Conservation (phyloP, 1,140 invertebrate genomes). For the Meloidogyne floridensis region DNA sequence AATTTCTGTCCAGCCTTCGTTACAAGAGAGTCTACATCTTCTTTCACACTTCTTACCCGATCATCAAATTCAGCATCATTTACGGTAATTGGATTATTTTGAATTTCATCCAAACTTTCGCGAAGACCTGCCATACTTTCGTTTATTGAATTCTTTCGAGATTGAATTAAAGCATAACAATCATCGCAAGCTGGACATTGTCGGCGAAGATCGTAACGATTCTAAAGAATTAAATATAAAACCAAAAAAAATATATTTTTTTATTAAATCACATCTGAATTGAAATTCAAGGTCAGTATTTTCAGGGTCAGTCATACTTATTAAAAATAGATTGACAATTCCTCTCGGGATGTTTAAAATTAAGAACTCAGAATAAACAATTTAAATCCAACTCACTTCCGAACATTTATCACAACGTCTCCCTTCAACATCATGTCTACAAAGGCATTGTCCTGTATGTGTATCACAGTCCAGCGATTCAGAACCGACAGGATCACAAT, state of each 20-base stretch:
- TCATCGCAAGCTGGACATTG: constrained; percentile 64
- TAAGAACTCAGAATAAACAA: neutral
- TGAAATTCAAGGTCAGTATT: no score
- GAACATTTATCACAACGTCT: constrained; percentile 86
- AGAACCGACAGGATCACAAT: constrained; percentile 58
- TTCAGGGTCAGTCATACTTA: no score
- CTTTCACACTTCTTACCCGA: constrained; percentile 51
- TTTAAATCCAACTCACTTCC: constrained; percentile 49
- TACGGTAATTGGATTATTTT: constrained; percentile 60
- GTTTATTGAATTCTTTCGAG: constrained; percentile 55
- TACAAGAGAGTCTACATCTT: constrained; percentile 47
- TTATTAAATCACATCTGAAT: neutral
- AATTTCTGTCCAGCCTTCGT: constrained; percentile 55
- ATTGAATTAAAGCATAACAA: constrained; percentile 63
- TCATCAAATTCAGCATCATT: constrained; percentile 60
- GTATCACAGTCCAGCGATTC: constrained; percentile 67
- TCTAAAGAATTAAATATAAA: neutral
- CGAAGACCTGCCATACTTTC: constrained; percentile 46
- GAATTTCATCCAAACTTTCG: constrained; percentile 60
- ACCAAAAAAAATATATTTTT: neutral
- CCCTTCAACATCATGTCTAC: constrained; percentile 94
- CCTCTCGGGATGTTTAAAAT: no score
- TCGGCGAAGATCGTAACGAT: constrained; percentile 40
- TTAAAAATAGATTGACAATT: no score
- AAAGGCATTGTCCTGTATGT: constrained; percentile 75